Evolutionary conservation across 2,113 vertebrate species (phyloP), one percentile per base, ranked within the genome.

Genomic region (Eira barbara): DNA sequence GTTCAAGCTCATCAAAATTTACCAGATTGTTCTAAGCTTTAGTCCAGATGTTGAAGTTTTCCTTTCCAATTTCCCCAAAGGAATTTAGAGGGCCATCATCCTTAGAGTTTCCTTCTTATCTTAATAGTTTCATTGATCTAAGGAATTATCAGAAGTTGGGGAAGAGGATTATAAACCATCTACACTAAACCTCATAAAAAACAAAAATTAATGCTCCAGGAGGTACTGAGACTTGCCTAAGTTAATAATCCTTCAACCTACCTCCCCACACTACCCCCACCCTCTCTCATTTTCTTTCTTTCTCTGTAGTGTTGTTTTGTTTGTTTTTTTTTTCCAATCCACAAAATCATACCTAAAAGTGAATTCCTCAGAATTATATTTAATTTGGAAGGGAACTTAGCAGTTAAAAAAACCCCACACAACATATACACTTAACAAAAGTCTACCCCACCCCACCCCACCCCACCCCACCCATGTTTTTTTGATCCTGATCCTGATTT

Each of bases 1-100:
- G 89, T 95, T 55, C 94, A 90, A 94, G 69, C 91, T 97, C 80
- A 95, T 93, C 96, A 98, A 89, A 63, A 47, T 85, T 95, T 96
- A 97, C 94, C 83, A 63, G 0, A 94, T 73, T 96, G 81, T 85
- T 5, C 1, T 88, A 87, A 97, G 83, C 83, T 98, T 18, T 6
- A 94, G 74, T 94, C 83, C 82, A 96, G 81, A 84, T 76, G 13
- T 91, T 95, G 73, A 96, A 96, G 91, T 74, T 96, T 97, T 97
- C 79, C 61, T 76, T 93, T 97, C 85, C 81, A 94, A 84, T 97
- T 97, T 97, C 95, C 91, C 25, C 93, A 92, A 94, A 97, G 95
- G 21, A 91, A 52, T 87, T 97, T 88, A 42, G 94, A 95, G 57
- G 91, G 95, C 91, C 85, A 94, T 96, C 65, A 47, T 92, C n/a